Percentiles rank a stretch among this genome's conserved stretches.
Conservation (phyloP, 2,113 vertebrate genomes). For the Crotalus helleri region DNA sequence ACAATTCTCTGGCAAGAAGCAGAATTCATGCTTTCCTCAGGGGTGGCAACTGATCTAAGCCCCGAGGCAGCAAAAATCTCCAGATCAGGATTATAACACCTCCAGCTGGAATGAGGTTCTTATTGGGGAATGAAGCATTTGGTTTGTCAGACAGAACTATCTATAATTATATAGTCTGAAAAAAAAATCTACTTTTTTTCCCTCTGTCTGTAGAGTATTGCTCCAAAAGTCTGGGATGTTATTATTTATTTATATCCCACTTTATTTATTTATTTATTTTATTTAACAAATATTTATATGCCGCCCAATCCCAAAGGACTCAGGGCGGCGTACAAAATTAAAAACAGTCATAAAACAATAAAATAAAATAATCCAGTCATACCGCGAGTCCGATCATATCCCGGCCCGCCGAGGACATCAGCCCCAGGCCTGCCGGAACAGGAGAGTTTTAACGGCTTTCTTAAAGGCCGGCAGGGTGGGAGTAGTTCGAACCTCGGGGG, state of each 20-base stretch:
- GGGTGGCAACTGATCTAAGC: not conserved
- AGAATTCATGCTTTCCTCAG: not conserved
- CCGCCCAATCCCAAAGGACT: too few relatives aligned
- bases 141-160: not conserved
- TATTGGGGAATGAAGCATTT: not conserved
- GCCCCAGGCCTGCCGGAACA: too few relatives aligned
- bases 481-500: too few relatives aligned
- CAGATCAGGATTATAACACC: not conserved
- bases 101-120: not conserved
- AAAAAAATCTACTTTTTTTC: not conserved
- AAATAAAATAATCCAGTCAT: too few relatives aligned
- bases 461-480: too few relatives aligned
- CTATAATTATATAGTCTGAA: not conserved
- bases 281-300: too few relatives aligned
- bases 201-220: not conserved
- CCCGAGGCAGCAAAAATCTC: not conserved
- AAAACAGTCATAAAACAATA: too few relatives aligned
- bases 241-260: not conserved
- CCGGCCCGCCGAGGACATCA: too few relatives aligned
- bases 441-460: too few relatives aligned
- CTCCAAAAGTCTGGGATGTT: not conserved
- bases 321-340: too few relatives aligned
- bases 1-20: not conserved
- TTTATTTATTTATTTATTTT: too few relatives aligned
- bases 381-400: too few relatives aligned